These are phyloP conservation scores for Venusia cambrica DNA, from an alignment of 2,888 invertebrate species.

Conservation along the genomic window DNA sequence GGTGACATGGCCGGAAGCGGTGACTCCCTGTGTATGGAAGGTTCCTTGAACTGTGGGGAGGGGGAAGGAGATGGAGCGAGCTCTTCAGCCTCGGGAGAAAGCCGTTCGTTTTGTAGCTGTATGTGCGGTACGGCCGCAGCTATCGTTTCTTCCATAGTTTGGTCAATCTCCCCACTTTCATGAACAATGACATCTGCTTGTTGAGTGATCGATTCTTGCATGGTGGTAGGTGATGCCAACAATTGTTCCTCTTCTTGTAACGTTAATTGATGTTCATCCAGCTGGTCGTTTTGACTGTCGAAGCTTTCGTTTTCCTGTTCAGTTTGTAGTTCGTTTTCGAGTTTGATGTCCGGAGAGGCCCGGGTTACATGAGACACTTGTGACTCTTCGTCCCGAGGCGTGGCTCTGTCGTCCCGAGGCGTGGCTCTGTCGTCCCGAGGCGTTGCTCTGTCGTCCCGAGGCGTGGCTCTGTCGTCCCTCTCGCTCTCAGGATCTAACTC, in stretches of 20 bases:
- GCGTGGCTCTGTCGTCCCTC: conserved; percentile 50
- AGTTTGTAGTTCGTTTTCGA: conserved; percentile 9
- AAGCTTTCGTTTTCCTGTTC: conserved; percentile 18
- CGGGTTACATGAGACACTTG: conserved; percentile 55
- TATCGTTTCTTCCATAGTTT: conserved; percentile 4
- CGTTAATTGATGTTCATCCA: neutral
- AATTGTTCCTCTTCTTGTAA: conserved; percentile 19
- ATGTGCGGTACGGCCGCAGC: conserved; percentile 3
- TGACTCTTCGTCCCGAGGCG: conserved; percentile 58
- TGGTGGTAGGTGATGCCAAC: conserved; percentile 18
- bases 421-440: conserved; percentile 46
- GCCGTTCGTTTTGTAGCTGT: conserved; percentile 11
- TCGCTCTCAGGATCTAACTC: conserved; percentile 66
- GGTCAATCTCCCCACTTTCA: conserved; percentile 9
- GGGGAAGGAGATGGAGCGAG: conserved; percentile 8
- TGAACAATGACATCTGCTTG: conserved; percentile 20
- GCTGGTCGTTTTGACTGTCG: conserved; percentile 12
- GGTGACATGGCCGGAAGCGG: conserved; percentile 10
- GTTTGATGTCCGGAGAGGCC: conserved; percentile 39
- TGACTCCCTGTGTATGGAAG: conserved; percentile 24
- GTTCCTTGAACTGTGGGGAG: conserved; percentile 21
- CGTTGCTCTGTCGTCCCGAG: conserved; percentile 67
- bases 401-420: too few relatives aligned
- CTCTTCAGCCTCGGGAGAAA: conserved; percentile 9
- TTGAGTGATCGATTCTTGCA: conserved; percentile 34